A percentile compares a stretch with the other conserved stretches of the same genome.
phyloP scores from a whole-genome alignment of 2,797 vertebrate species.

The Natrix natrix region DNA sequence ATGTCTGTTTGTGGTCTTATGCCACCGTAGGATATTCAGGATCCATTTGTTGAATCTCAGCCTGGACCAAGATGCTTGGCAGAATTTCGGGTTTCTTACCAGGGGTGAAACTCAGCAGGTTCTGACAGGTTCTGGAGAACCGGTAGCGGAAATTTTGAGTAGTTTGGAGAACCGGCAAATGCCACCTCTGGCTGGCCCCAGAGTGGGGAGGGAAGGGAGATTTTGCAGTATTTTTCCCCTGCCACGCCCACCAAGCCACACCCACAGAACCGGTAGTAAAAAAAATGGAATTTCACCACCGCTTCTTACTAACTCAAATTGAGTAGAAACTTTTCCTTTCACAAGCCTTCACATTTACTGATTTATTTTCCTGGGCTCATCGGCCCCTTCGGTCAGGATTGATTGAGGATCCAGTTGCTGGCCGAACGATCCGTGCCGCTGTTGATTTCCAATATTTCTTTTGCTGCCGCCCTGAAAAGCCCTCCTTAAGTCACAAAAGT shows the following conservation, averaged over 20 bases:
- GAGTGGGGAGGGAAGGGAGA: too few species aligned
- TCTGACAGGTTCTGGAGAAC: too few species aligned
- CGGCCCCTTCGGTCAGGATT: neutral
- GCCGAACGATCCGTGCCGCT: neutral
- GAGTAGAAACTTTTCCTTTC: neutral
- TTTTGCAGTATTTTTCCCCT: too few species aligned
- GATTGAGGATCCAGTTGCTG: neutral
- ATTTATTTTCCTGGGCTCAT: neutral
- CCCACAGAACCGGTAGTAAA: too few species aligned
- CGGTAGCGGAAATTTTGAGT: too few species aligned
- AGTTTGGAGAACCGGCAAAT: too few species aligned
- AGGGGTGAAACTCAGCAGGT: too few species aligned
- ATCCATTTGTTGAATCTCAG: neutral
- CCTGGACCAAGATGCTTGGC: neutral
- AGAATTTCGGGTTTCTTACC: neutral
- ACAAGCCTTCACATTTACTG: neutral
- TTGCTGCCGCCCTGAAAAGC: neutral
- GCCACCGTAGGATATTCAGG: too few species aligned
- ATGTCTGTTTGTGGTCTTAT: neutral
- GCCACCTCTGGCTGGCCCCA: too few species aligned
- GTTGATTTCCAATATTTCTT: neutral
- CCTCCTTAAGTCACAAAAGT: neutral
- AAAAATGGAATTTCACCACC: too few species aligned
- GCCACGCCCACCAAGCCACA: too few species aligned
- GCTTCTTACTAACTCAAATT: neutral